Base-by-base conservation (phyloP, 1,140 invertebrate species). In the Potamilus streckersoni region DNA sequence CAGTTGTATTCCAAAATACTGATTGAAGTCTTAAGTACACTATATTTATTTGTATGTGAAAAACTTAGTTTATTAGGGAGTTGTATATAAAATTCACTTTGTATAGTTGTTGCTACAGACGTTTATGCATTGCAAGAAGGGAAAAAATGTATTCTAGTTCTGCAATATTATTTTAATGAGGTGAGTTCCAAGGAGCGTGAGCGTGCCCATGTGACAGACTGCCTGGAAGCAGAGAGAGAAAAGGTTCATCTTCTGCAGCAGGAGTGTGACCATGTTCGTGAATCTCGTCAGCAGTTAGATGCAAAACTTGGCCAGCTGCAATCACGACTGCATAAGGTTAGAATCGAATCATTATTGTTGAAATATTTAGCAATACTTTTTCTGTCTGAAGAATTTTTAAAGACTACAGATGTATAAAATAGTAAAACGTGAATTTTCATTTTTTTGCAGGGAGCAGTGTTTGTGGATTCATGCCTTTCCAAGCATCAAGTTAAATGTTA, bases 191-290 rank as follows among this genome's bases (percentile, higher is more conserved):
- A 66, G n/a, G n/a, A 13, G 17, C 19, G 79, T 20, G 60, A 67
- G 13, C 78, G 69, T 59, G 61, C 64, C 27, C 79, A 83, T 65
- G 70, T 75, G 17, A 82, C 80, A 55, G 84, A 86, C 23, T 61
- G 78, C 58, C 63, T 85, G 31, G 80, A 80, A 2, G 73, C 79
- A 19, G 85, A 86, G 72, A 80, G 69, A 71, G 83, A 85, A 71
- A 81, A 79, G 64, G 69, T 63, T n/a, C 65, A 79, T 15, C 70
- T 82, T 16, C 73, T 87, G 69, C 79, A 74, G 55, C 79, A 79
- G 55, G 86, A 87, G 49, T 85, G 84, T 83, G 80, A 84, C 2
- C 78, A 80, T 63, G 69, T 86, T 14, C 82, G 81, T 56, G 84
- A 85, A 65, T 62, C 72, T 1, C 57, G 80, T 58, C 84, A 83